Conservation (phyloP, 2,888 invertebrate species). For the Imbricaverruca yamaguchii region DNA sequence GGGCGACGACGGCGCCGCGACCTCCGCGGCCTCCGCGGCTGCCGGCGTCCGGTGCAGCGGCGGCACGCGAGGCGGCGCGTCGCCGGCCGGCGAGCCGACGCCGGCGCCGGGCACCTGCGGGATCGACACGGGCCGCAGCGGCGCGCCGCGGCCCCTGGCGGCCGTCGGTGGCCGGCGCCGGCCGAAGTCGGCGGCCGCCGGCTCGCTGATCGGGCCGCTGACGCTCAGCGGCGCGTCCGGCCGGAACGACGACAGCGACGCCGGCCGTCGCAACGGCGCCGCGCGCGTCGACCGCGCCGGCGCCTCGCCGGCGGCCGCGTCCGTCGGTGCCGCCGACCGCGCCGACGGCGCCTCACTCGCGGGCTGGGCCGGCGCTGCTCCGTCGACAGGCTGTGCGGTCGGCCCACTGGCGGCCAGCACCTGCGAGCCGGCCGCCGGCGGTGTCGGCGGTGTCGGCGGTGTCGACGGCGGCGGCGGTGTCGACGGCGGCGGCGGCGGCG, state of each 20-base stretch:
- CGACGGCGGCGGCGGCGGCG: conserved; percentile 41
- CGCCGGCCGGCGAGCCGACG: background rate
- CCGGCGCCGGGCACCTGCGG: background rate
- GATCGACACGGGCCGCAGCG: background rate
- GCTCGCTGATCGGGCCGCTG: conserved; percentile 25
- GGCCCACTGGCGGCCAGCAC: too few relatives aligned
- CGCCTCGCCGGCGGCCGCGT: background rate
- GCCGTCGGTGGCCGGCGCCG: conserved; percentile 24
- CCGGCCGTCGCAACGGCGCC: conserved; percentile 15
- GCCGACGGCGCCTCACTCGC: conserved; percentile 46
- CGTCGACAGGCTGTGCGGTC: too few relatives aligned
- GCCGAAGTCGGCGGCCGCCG: conserved; percentile 32
- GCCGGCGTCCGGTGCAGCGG: background rate
- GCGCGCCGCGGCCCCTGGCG: background rate
- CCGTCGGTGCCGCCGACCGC: background rate
- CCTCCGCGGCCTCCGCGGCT: conserved; percentile 34
- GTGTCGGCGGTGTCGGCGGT: conserved; percentile 39
- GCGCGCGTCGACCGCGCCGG: background rate
- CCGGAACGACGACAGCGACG: conserved; percentile 28
- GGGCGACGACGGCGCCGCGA: too few relatives aligned
- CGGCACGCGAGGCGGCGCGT: background rate
- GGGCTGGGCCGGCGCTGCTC: too few relatives aligned
- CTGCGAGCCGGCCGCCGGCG: background rate
- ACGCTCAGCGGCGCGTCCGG: conserved; percentile 34
- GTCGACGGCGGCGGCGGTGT: conserved; percentile 44